phyloP scores from a whole-genome alignment of 2,113 vertebrate genomes.

The Galeopterus variegatus region DNA sequence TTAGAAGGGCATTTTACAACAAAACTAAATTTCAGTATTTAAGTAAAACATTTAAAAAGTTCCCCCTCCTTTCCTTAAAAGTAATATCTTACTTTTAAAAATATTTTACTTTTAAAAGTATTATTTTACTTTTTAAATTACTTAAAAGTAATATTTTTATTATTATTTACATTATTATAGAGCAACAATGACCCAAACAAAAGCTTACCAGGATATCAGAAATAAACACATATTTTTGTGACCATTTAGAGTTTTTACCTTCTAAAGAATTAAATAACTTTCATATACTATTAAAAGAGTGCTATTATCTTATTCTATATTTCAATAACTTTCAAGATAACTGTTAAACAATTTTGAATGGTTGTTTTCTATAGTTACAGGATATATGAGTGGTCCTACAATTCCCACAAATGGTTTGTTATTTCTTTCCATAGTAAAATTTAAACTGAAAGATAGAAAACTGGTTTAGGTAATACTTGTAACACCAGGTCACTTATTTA shows the following conservation, averaged over 20 bases:
- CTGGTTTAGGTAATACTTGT: constrained; percentile 36
- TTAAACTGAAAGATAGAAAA: constrained; percentile 56
- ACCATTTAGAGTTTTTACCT: constrained; percentile 21
- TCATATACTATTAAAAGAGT: neutral
- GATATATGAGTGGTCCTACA: neutral
- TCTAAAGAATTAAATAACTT: constrained; percentile 66
- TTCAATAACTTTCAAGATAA: constrained; percentile 53
- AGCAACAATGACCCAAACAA: constrained; percentile 14
- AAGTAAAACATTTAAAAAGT: constrained; percentile 50
- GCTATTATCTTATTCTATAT: constrained; percentile 10
- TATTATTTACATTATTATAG: neutral
- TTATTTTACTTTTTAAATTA: no score
- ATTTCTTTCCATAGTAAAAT: constrained; percentile 61
- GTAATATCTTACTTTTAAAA: no score
- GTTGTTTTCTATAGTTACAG: neutral
- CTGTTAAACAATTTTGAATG: constrained; percentile 26
- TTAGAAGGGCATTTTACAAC: neutral
- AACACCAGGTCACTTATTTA: constrained; percentile 20
- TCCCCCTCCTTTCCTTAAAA: neutral
- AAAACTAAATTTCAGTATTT: constrained; percentile 37
- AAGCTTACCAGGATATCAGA: constrained; percentile 19
- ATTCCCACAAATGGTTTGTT: constrained; percentile 19
- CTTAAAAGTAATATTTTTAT: no score
- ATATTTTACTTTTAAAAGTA: no score
- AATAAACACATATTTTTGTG: constrained; percentile 25